These are phyloP conservation scores for Leptosomus discolor DNA, from an alignment of 2,113 vertebrate genomes.

Conservation along the genomic window DNA sequence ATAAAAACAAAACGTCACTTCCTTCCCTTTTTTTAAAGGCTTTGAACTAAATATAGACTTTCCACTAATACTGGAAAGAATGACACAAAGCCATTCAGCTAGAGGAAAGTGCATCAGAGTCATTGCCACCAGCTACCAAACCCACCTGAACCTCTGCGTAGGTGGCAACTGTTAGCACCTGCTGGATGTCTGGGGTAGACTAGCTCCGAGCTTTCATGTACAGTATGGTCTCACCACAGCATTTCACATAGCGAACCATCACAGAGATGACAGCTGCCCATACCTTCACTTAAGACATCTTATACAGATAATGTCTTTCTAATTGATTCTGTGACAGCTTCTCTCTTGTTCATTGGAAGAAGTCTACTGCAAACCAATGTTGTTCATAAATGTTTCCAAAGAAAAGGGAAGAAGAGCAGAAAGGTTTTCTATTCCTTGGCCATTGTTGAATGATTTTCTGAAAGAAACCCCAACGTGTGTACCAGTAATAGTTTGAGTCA, in stretches of 20 bases:
- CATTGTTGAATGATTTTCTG: not conserved
- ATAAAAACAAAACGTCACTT: not conserved
- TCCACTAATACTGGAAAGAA: not conserved
- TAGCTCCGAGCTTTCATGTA: rapidly evolving
- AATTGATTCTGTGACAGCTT: not conserved
- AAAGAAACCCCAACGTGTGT: slow-evolving; percentile 25
- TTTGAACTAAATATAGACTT: not conserved
- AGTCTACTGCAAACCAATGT: not conserved
- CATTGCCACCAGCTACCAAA: not conserved
- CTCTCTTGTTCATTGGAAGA: not conserved
- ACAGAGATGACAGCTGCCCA: not conserved
- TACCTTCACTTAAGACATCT: not conserved
- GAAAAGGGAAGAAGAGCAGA: not conserved
- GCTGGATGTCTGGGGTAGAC: not conserved
- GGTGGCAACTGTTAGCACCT: not conserved
- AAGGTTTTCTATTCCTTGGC: not conserved
- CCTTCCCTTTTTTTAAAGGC: not conserved
- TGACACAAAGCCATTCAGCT: not conserved
- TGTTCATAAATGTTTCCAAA: not conserved
- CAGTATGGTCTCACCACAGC: not conserved
- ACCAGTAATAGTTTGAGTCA: slow-evolving; percentile 36
- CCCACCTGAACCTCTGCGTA: not conserved
- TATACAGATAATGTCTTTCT: not conserved
- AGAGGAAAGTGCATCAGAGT: not conserved
- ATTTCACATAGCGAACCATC: not conserved